Base-by-base conservation (phyloP, 2,797 vertebrate genomes). In the Leuciscus waleckii region DNA sequence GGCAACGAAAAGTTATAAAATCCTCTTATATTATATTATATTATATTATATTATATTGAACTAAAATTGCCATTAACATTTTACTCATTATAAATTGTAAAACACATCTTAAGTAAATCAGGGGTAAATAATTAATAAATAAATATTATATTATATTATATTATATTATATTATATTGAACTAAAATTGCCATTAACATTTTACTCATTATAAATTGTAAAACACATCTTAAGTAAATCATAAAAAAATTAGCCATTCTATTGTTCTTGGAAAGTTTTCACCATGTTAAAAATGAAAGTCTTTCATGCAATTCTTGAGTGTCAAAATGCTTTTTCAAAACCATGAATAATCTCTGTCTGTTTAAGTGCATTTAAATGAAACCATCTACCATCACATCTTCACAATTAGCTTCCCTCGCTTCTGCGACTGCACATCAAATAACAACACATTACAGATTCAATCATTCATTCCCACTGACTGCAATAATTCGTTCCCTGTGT, bases 351-450 rank as follows among this genome's bases (percentile, higher is more conserved):
- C 9, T 51, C n/a, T 10, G 70, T 51, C 43, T 21, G 71, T 74
- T 17, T 74, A 32, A 35, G 5, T 54, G 46, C 17, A 21, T 32
- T 54, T 75, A 13, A 35, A 54, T 75, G 5, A 35, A 23, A 75
- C 9, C 29, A 3, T 37, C 51, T 77, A n/a, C 74, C 51, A 58
- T 56, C 32, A 77, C 63, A 49, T 49, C 13, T 29, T 80, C 61
- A 54, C 46, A 70, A 56, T 70, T 17, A 56, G 8, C 67, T 56
- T 68, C 23, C 13, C 23, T 80, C 46, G 8, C 32, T 69, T 80
- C 63, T 80, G 79, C 32, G 26, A 69, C 63, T 51, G 63, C 41
- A 67, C 61, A 67, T 32, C 41, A 80, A 67, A 67, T 49, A 67
- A 13, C 26, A 56, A 10, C 11, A 39, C 65, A 56, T 70, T 56